Base-by-base conservation (phyloP, 2,113 vertebrate genomes). In the Gallinago media region DNA sequence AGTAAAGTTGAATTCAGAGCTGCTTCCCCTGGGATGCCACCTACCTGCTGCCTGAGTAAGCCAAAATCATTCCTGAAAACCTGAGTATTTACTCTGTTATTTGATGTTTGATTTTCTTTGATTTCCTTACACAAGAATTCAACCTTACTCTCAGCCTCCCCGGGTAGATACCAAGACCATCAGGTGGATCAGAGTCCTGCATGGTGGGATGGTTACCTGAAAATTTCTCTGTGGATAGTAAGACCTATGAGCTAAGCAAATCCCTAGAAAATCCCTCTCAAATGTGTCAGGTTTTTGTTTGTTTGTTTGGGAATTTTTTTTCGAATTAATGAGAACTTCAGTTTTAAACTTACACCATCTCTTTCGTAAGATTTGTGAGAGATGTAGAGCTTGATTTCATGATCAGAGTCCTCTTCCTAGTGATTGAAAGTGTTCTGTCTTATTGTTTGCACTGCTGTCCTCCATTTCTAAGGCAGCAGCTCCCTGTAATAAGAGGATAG, bases 121-220 rank as follows among this genome's bases (percentile, higher is more conserved):
- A 10, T 46, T 72, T 47, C 22, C 4, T 62, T 31, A 47, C 15
- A 67, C 6, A 38, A 62, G 42, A 70, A 47, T 16, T 58, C 11
- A 31, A 13, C 38, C 47, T 79, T 42, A 3, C 16, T 17, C 44
- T 74, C 14, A 72, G 46, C 9, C 5, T 49, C 11, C 13, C 8
- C 40, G 38, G 3, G 22, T 36, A 22, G 68, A 11, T 49, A 15
- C 2, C 32, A 25, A 56, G 9, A 81, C 18, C 15, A 71, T 1
- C 12, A n/a, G 29, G 21, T 34, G 27, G 67, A 50, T 21, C 4
- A 26, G 26, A 40, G 11, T 9, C 10, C 5, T 0, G 0, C 27
- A 5, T 18, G 19, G 14, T 76, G 25, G 16, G 25, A 47, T 15
- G 5, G 9, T 32, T 42, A 42, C 21, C 10, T 49, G 26, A 55